Conservation (phyloP, 2,113 vertebrate genomes). For the Stegostoma tigrinum region DNA sequence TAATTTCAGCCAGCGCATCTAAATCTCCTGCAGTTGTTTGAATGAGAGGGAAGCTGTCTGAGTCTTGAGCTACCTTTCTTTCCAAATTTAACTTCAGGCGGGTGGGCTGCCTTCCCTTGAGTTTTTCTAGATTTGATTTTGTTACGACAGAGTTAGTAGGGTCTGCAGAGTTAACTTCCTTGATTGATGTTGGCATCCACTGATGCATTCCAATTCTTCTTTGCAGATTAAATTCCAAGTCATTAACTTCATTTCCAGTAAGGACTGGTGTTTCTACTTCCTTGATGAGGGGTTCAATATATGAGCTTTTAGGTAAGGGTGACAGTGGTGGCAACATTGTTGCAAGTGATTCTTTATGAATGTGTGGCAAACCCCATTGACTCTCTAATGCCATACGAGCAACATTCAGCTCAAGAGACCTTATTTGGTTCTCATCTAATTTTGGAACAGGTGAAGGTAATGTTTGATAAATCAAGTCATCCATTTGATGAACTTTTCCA, state of each 20-base stretch:
- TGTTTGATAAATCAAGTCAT: background rate
- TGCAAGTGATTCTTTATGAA: background rate
- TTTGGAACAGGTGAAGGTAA: background rate
- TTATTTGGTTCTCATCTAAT: background rate
- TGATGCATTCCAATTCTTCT: background rate
- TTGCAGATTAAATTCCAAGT: conserved; percentile 15
- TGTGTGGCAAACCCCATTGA: background rate
- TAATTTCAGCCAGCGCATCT: background rate
- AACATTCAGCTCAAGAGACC: background rate
- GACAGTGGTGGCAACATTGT: background rate
- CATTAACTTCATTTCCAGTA: conserved; percentile 1
- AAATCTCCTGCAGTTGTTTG: background rate
- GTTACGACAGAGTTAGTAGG: background rate
- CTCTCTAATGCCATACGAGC: background rate
- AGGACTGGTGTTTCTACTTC: background rate
- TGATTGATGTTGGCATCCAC: background rate
- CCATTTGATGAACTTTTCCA: background rate
- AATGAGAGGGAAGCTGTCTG: background rate
- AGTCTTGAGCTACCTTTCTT: background rate
- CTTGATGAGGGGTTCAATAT: background rate
- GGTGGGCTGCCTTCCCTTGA: background rate
- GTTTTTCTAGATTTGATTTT: background rate
- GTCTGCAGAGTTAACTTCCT: background rate
- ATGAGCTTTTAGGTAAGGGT: background rate
- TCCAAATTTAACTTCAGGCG: background rate